Conservation (phyloP, 2,113 vertebrate species). For the Accipiter virgatus region DNA sequence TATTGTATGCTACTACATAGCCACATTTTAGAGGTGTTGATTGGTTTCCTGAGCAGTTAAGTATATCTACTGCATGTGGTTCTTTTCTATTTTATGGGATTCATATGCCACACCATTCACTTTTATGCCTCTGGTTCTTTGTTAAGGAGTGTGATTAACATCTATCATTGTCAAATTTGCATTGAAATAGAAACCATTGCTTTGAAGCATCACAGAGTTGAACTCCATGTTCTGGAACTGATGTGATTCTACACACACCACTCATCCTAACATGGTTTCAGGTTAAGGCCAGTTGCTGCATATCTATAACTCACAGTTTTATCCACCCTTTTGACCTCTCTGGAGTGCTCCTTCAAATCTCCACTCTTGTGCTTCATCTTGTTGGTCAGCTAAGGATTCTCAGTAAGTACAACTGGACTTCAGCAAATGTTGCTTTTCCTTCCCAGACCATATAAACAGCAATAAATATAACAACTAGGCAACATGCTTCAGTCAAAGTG, state of each 20-base stretch:
- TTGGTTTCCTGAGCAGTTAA: conserved; percentile 2
- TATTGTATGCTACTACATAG: neutral
- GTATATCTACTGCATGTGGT: neutral
- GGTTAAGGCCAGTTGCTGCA: conserved; percentile 39
- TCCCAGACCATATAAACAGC: neutral
- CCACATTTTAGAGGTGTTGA: neutral
- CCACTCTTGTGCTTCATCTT: neutral
- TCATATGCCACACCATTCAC: conserved; percentile 41
- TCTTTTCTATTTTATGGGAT: conserved; percentile 38
- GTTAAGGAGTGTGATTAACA: conserved; percentile 46
- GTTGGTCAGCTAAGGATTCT: neutral
- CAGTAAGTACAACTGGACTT: neutral
- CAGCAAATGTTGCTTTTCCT: neutral
- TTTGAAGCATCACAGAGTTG: conserved; percentile 44
- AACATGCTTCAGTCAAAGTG: neutral
- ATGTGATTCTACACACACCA: conserved; percentile 50
- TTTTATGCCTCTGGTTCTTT: conserved; percentile 39
- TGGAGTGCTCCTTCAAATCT: neutral
- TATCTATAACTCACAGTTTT: conserved; percentile 5
- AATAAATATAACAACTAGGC: neutral
- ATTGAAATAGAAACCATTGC: conserved; percentile 60
- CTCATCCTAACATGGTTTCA: conserved; percentile 45
- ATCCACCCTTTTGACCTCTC: conserved; percentile 3
- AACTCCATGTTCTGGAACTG: conserved; percentile 54
- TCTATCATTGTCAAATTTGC: conserved; percentile 63